Conservation (phyloP, 2,888 invertebrate genomes). For the Aleiodes alternator region DNA sequence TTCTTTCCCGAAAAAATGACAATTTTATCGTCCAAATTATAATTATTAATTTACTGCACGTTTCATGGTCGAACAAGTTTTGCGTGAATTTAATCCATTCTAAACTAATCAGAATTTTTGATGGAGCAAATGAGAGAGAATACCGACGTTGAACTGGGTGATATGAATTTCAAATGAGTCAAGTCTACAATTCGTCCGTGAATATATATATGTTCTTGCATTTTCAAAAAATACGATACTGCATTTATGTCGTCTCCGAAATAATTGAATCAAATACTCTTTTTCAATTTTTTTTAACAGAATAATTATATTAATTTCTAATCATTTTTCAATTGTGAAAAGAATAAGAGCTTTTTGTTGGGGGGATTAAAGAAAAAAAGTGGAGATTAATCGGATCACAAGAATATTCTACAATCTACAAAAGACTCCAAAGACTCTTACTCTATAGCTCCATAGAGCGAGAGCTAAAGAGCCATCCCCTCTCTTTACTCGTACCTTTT, state of each 20-base stretch:
- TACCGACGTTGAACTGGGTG: neutral
- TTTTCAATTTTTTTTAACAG: neutral
- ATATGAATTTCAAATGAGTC: constrained; percentile 8
- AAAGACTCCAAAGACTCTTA: constrained; percentile 40
- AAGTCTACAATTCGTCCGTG: neutral
- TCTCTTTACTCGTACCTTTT: neutral
- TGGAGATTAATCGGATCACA: constrained; percentile 44
- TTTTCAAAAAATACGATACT: neutral
- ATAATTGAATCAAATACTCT: too few species aligned
- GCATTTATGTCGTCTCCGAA: neutral
- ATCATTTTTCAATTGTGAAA: constrained; percentile 4
- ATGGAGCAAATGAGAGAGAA: neutral
- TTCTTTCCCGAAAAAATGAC: neutral
- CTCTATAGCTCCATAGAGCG: constrained; percentile 5
- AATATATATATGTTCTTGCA: neutral
- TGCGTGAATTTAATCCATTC: neutral
- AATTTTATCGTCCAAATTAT: constrained; percentile 1
- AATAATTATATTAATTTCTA: neutral
- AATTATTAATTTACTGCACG: constrained; percentile 13
- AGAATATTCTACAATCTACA: constrained; percentile 14
- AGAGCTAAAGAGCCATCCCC: constrained; percentile 6
- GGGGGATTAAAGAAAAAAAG: constrained; percentile 4
- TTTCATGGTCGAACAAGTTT: neutral
- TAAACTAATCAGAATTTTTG: constrained; percentile 7
- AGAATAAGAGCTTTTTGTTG: constrained; percentile 1